A percentile compares a stretch with the other conserved stretches of the same genome.
Conservation (phyloP, 2,113 vertebrate genomes). For the Poicephalus meyeri region DNA sequence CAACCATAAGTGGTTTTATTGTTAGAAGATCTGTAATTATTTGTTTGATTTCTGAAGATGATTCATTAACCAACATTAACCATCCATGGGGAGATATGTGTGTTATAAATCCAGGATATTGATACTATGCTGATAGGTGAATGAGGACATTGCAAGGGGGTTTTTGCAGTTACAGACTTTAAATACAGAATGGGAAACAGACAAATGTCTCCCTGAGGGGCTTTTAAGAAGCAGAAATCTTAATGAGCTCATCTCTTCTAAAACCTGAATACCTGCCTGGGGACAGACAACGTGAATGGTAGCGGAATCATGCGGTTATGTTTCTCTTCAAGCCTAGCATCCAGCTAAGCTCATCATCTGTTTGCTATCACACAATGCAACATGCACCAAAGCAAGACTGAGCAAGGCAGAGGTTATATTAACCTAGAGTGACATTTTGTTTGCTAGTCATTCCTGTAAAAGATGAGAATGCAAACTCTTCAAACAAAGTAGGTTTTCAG, state of each 20-base stretch:
- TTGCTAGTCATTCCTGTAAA: neutral
- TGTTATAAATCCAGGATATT: neutral
- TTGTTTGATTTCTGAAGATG: neutral
- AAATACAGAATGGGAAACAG: conserved; percentile 52
- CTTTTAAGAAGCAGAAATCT: conserved; percentile 61
- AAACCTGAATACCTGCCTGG: conserved; percentile 59
- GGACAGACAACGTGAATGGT: conserved; percentile 30
- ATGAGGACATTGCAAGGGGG: neutral
- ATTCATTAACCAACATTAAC: neutral
- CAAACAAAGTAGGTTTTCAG: neutral
- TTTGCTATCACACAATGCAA: neutral
- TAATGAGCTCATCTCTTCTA: conserved; percentile 67
- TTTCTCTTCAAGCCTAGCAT: conserved; percentile 17
- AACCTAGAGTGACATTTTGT: neutral
- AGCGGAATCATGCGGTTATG: neutral
- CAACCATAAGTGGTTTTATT: neutral
- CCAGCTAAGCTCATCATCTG: neutral
- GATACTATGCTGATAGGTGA: neutral
- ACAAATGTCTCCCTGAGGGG: conserved; percentile 17
- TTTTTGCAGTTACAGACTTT: conserved; percentile 12
- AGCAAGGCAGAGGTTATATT: neutral
- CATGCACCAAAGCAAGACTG: neutral
- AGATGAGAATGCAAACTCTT: neutral
- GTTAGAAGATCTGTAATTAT: neutral
- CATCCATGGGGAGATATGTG: neutral